Conservation (phyloP, 2,797 vertebrate species). For the Manis javanica region DNA sequence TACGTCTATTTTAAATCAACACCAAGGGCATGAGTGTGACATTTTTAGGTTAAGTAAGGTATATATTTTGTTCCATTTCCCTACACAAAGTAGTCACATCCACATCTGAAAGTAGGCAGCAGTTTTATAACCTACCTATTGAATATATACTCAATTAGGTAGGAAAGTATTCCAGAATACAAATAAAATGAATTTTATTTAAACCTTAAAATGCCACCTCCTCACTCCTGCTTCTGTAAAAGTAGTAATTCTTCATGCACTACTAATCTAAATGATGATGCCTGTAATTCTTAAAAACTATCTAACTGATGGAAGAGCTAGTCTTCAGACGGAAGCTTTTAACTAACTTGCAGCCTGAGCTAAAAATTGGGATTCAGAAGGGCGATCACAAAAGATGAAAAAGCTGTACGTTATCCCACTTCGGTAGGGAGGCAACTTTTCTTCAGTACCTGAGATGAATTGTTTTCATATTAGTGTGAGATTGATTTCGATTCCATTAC, state of each 20-base stretch:
- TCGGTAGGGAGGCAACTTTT: neutral
- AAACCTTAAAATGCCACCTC: neutral
- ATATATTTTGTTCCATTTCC: neutral
- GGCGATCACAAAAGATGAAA: neutral
- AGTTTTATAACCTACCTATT: neutral
- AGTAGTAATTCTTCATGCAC: neutral
- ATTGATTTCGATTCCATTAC: neutral
- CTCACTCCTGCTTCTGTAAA: neutral
- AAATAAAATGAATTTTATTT: neutral
- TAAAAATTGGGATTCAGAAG: neutral
- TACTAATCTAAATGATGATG: neutral
- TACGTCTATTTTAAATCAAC: neutral
- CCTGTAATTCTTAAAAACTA: neutral
- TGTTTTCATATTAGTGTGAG: accelerated
- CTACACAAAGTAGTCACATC: neutral
- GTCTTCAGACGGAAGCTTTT: neutral
- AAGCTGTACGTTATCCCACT: neutral
- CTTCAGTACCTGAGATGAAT: accelerated
- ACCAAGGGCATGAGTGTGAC: neutral
- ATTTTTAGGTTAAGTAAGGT: neutral
- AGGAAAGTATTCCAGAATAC: neutral
- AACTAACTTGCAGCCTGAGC: neutral
- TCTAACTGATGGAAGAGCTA: neutral
- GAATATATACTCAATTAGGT: neutral
- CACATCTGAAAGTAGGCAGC: neutral